These are phyloP conservation scores for Adelphocoris suturalis DNA, from an alignment of 2,888 invertebrate genomes.

Conservation along the genomic window DNA sequence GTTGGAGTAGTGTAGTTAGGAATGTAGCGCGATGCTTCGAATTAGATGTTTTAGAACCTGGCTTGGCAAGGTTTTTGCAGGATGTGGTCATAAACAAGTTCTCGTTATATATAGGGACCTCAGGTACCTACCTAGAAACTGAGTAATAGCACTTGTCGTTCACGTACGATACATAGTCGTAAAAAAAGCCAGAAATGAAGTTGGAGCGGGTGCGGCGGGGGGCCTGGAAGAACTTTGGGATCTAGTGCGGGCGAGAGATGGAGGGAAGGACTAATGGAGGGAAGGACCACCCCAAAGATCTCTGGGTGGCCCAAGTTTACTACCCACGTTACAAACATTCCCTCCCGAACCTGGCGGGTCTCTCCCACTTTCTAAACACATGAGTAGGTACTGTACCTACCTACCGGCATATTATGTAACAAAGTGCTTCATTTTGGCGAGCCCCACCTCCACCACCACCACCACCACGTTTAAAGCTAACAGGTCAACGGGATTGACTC, in stretches of 20 bases:
- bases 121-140: background rate
- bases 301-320: slow-evolving; percentile 72
- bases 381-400: slow-evolving; percentile 37
- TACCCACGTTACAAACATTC: slow-evolving; percentile 71
- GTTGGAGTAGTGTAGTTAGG: too few species aligned
- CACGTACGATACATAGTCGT: background rate
- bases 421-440: slow-evolving; percentile 29
- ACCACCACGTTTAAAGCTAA: background rate
- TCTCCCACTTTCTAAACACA: slow-evolving; percentile 64
- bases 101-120: background rate
- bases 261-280: slow-evolving; percentile 57
- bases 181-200: background rate
- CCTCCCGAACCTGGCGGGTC: slow-evolving; percentile 60
- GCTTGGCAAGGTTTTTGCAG: too few species aligned
- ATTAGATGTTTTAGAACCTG: too few species aligned
- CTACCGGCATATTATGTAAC: slow-evolving; percentile 40
- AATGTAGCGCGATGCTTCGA: too few species aligned
- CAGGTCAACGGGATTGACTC: background rate
- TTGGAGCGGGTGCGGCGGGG: background rate
- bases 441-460: background rate
- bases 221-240: slow-evolving; percentile 54
- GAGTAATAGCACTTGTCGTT: slow-evolving; percentile 9
- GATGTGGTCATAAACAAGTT: background rate
- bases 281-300: slow-evolving; percentile 54
- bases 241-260: slow-evolving; percentile 55